These are phyloP conservation scores for Paragorgia papillata DNA, from an alignment of 92 coral and sea anemone genomes.

Conservation along the genomic window DNA sequence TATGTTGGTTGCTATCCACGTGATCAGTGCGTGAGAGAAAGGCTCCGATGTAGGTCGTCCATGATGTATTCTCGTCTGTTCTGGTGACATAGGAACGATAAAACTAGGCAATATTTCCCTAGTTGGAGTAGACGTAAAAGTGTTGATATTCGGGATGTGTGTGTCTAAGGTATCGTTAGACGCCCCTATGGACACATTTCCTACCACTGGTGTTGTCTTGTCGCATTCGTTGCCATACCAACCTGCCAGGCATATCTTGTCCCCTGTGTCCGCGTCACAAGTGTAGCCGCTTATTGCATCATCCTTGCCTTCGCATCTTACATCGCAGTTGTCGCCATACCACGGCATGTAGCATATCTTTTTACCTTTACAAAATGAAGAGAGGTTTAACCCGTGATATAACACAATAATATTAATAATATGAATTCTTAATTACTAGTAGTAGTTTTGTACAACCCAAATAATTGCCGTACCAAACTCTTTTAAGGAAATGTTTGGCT, in stretches of 20 bases:
- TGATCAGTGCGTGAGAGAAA: neutral
- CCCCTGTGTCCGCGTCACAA: slow-evolving; percentile 4
- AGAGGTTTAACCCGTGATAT: no score
- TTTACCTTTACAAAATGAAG: no score
- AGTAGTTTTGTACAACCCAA: no score
- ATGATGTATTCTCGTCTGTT: neutral
- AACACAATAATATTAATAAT: no score
- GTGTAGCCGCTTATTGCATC: neutral
- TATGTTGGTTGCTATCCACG: neutral
- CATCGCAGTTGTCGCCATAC: slow-evolving; percentile 27
- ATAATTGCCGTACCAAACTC: no score
- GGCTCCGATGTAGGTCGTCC: slow-evolving; percentile 28
- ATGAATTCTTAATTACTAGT: no score
- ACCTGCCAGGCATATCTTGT: slow-evolving; percentile 16
- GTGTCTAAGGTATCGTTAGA: neutral
- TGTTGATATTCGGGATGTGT: neutral
- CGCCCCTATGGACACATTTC: neutral
- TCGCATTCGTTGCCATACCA: slow-evolving; percentile 45
- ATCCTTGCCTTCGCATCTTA: slow-evolving; percentile 3
- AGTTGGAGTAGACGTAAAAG: neutral
- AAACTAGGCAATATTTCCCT: neutral
- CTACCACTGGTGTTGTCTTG: neutral
- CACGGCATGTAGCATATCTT: slow-evolving; percentile 12
- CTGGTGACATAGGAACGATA: neutral
- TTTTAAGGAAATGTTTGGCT: no score